phyloP scores from a whole-genome alignment of 2,113 vertebrate species.

The Anser cygnoides region DNA sequence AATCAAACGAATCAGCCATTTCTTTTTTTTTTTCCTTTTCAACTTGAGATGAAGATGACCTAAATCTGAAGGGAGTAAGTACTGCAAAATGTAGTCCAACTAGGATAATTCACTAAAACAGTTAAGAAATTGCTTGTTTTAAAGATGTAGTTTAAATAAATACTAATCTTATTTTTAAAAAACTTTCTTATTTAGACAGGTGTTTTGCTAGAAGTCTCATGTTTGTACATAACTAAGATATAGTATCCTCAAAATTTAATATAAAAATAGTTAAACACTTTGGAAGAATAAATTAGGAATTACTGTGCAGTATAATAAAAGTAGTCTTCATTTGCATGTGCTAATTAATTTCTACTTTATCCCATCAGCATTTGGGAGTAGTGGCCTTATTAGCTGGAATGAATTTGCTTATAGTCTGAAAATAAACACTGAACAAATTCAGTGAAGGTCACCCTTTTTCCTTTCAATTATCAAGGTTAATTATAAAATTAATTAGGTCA shows the following conservation, averaged over 20 bases:
- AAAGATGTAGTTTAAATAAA: background rate
- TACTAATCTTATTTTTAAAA: background rate
- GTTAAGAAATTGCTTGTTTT: background rate
- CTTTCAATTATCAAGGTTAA: constrained; percentile 73
- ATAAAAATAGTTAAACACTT: background rate
- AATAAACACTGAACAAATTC: constrained; percentile 61
- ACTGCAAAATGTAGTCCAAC: background rate
- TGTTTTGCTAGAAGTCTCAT: background rate
- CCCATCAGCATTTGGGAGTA: constrained; percentile 55
- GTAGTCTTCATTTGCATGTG: constrained; percentile 56
- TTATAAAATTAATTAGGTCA: constrained; percentile 72
- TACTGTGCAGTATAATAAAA: constrained; percentile 30
- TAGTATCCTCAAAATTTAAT: background rate
- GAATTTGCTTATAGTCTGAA: constrained; percentile 59
- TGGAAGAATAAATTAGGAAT: constrained; percentile 3
- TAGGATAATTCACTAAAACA: background rate
- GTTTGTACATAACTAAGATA: background rate
- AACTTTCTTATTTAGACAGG: background rate
- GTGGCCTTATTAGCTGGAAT: constrained; percentile 59
- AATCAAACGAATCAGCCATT: background rate
- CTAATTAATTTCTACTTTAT: constrained; percentile 68
- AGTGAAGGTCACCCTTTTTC: constrained; percentile 62
- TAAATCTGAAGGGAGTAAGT: background rate
- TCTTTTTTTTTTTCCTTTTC: background rate
- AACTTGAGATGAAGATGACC: background rate